Evolutionary conservation across 2,797 vertebrate genomes (phyloP).

Genomic region (Chaunax sp.): DNA sequence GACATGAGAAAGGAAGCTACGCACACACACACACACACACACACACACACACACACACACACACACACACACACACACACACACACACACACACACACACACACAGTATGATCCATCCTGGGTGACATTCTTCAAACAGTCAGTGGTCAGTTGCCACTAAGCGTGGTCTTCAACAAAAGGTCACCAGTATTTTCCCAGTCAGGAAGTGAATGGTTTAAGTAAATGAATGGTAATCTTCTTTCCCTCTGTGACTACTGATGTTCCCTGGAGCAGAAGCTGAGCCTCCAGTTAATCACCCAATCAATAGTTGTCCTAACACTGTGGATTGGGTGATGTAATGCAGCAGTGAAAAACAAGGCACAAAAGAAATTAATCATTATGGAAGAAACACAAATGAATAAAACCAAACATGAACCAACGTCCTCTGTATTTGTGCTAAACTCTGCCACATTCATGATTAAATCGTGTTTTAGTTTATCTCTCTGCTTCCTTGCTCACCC

Average conservation of each 20-base stretch:
- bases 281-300: constrained; percentile 26
- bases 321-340: not conserved
- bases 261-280: constrained; percentile 27
- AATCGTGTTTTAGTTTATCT: not conserved
- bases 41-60: not conserved
- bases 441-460: not conserved
- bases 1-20: not conserved
- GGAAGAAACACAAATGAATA: not conserved
- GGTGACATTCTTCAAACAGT: constrained; percentile 53
- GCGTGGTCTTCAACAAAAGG: constrained; percentile 39
- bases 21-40: not conserved
- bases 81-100: not conserved
- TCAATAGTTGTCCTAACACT: constrained; percentile 19
- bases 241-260: constrained; percentile 29
- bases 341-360: not conserved
- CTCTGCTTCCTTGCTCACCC: not conserved
- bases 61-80: constrained; percentile 2
- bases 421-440: not conserved
- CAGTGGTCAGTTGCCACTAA: constrained; percentile 37
- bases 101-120: constrained; percentile 38
- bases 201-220: constrained; percentile 17
- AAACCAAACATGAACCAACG: not conserved
- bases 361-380: not conserved
- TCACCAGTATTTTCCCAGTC: constrained; percentile 44
- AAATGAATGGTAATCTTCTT: constrained; percentile 36